Evolutionary conservation across 2,113 vertebrate genomes (phyloP).

Genomic region (Vicugna pacos): DNA sequence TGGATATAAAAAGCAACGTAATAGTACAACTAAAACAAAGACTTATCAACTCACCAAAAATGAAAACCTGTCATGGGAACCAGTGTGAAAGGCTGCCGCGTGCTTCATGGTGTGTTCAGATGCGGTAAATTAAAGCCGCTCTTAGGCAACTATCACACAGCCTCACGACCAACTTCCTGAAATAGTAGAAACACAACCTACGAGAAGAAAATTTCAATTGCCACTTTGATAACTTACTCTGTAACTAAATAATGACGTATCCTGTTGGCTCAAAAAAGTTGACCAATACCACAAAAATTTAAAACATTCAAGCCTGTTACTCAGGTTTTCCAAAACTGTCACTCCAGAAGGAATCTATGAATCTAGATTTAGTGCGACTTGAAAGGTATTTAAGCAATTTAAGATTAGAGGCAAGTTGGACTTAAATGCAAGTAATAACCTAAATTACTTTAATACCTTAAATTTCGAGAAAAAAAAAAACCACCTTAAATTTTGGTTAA

Average conservation of each 20-base stretch:
- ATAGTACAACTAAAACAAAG: slow-evolving; percentile 20
- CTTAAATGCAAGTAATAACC: neutral
- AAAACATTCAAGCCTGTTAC: neutral
- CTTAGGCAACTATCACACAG: neutral
- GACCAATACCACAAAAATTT: neutral
- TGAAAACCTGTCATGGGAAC: neutral
- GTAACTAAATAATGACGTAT: neutral
- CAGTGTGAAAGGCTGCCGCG: no score
- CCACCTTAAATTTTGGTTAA: neutral
- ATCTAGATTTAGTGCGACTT: neutral
- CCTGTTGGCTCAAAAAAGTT: neutral
- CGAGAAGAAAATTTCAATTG: neutral
- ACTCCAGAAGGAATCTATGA: neutral
- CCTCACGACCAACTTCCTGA: neutral
- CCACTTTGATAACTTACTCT: neutral
- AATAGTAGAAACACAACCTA: neutral
- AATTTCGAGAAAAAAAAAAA: neutral
- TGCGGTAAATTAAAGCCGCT: neutral
- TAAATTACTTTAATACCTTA: neutral
- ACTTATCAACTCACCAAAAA: neutral
- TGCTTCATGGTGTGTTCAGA: neutral
- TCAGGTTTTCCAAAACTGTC: neutral
- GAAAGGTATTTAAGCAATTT: neutral
- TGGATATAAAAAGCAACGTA: neutral
- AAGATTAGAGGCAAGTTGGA: neutral